Percentiles rank a stretch among this genome's conserved stretches.
phyloP scores from a whole-genome alignment of 2,888 invertebrate genomes.

The Drosophila maculinotata region DNA sequence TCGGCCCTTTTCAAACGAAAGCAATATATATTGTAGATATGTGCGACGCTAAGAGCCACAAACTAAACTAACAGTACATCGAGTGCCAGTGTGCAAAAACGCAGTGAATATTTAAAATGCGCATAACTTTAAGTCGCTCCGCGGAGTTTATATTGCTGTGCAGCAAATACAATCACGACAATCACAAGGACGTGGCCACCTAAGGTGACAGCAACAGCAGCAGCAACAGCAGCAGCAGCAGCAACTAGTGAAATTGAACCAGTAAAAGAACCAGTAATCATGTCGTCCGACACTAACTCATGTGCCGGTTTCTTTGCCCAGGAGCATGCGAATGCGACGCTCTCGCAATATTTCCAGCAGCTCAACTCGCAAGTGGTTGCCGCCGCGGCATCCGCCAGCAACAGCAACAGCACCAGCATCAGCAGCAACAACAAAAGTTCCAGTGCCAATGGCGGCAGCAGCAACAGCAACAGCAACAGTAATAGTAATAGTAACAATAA shows the following conservation, averaged over 20 bases:
- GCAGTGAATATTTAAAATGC: slow-evolving; percentile 57
- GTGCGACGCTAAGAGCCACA: neutral
- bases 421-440: slow-evolving; percentile 46
- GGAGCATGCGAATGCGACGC: slow-evolving; percentile 79
- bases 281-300: slow-evolving; percentile 75
- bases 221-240: neutral
- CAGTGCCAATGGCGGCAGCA: slow-evolving; percentile 46
- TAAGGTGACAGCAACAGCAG: slow-evolving; percentile 24
- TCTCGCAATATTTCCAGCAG: slow-evolving; percentile 83
- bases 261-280: slow-evolving; percentile 39
- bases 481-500: slow-evolving; percentile 38
- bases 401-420: slow-evolving; percentile 39
- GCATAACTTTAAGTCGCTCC: slow-evolving; percentile 52
- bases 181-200: slow-evolving; percentile 69
- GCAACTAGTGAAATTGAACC: slow-evolving; percentile 3
- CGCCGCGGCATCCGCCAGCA: slow-evolving; percentile 58
- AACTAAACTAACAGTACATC: slow-evolving; percentile 2
- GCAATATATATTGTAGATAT: slow-evolving; percentile 40
- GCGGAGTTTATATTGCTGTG: slow-evolving; percentile 52
- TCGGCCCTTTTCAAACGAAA: slow-evolving; percentile 37
- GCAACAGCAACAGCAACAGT: slow-evolving; percentile 49
- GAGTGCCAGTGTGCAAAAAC: slow-evolving; percentile 20
- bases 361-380: slow-evolving; percentile 79
- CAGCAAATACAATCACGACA: slow-evolving; percentile 60
- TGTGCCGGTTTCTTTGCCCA: slow-evolving; percentile 82